These are phyloP conservation scores for Phenganax stokvisi DNA, from an alignment of 92 coral and sea anemone species.

Conservation along the genomic window DNA sequence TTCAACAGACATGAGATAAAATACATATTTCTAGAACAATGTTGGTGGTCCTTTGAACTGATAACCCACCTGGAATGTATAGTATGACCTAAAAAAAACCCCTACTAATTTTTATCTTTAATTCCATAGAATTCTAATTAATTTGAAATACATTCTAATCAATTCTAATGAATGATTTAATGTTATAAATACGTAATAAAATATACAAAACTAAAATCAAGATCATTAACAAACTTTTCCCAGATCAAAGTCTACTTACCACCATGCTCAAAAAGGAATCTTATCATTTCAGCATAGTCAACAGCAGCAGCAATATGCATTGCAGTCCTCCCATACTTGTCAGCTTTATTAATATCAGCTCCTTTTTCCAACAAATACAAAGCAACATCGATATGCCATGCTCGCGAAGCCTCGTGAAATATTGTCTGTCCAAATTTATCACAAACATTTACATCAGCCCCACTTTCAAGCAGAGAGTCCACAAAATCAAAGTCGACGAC, in stretches of 20 bases:
- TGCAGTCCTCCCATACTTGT: conserved; percentile 77
- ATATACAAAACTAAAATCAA: too few species aligned
- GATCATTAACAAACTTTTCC: background rate
- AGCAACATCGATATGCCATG: conserved; percentile 96
- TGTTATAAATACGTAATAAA: too few species aligned
- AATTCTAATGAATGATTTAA: too few species aligned
- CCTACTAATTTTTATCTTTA: too few species aligned
- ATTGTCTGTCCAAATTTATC: conserved; percentile 90
- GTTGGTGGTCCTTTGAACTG: background rate
- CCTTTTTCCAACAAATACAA: conserved; percentile 81
- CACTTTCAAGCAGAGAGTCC: conserved; percentile 59
- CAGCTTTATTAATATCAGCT: conserved; percentile 72
- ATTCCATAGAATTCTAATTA: too few species aligned
- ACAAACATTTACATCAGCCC: conserved; percentile 82
- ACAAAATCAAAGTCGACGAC: conserved; percentile 80
- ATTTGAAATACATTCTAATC: too few species aligned
- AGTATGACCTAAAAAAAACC: too few species aligned
- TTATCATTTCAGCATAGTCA: conserved; percentile 96
- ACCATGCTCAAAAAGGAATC: conserved; percentile 60
- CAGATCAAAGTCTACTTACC: conserved; percentile 47
- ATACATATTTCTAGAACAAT: background rate
- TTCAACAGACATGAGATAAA: too few species aligned
- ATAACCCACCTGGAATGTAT: too few species aligned
- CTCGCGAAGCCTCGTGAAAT: conserved; percentile 90
- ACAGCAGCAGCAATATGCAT: conserved; percentile 95